Evolutionary conservation across 64 coral and sea anemone genomes (phyloP).

Genomic region (Catalaphyllia jardinei): DNA sequence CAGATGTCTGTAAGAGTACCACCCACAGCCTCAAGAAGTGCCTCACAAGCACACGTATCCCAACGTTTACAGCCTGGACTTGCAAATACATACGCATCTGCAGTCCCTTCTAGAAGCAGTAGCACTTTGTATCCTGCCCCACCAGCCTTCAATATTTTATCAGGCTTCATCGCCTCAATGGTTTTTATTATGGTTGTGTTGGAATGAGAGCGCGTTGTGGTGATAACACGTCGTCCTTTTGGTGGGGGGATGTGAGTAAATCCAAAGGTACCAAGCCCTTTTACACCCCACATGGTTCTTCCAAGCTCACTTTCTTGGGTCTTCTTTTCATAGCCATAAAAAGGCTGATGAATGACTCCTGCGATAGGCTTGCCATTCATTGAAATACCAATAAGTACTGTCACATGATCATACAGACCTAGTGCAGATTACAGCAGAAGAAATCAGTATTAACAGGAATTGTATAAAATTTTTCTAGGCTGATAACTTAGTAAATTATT

Average conservation of each 20-base stretch:
- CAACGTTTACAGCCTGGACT: slow-evolving; percentile 89
- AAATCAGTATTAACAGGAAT: background rate
- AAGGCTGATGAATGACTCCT: slow-evolving; percentile 97
- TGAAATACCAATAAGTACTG: slow-evolving; percentile 94
- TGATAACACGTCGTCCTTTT: slow-evolving; percentile 70
- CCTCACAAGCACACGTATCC: slow-evolving; percentile 96
- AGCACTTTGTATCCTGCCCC: slow-evolving; percentile 95
- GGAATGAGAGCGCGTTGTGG: slow-evolving; percentile 89
- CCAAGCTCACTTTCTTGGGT: slow-evolving; percentile 57
- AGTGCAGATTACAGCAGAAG: background rate
- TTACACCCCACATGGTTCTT: slow-evolving; percentile 92
- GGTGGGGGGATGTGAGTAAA: slow-evolving; percentile 45
- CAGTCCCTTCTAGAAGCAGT: slow-evolving; percentile 75
- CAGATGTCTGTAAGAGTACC: slow-evolving; percentile 86
- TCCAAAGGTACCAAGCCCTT: slow-evolving; percentile 86
- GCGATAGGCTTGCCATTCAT: slow-evolving; percentile 83
- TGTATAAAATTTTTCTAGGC: too few relatives aligned
- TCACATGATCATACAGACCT: slow-evolving; percentile 91
- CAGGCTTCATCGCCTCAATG: slow-evolving; percentile 94
- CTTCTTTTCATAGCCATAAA: slow-evolving; percentile 66
- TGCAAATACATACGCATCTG: slow-evolving; percentile 96
- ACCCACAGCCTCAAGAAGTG: slow-evolving; percentile 75
- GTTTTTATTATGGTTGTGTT: slow-evolving; percentile 67
- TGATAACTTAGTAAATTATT: too few relatives aligned
- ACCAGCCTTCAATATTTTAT: slow-evolving; percentile 74